These are phyloP conservation scores for Temnothorax ravouxi DNA, from an alignment of 2,888 invertebrate genomes.

Conservation along the genomic window DNA sequence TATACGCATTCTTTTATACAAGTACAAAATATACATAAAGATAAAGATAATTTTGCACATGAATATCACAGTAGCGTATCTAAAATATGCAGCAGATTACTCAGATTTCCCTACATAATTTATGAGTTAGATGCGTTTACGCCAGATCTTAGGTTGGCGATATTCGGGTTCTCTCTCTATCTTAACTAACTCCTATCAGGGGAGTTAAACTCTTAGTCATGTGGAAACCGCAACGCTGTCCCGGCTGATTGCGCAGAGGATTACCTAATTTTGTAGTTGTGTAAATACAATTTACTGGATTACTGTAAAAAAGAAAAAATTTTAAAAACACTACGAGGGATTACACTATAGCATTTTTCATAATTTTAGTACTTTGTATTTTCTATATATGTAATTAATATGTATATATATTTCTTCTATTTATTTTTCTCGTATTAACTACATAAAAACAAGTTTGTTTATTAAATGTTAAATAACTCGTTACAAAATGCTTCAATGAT, in stretches of 20 bases:
- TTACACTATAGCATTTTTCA: neutral
- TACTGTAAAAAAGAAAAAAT: neutral
- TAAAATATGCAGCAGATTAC: slow-evolving; percentile 14
- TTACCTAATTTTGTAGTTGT: slow-evolving; percentile 19
- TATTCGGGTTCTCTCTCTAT: slow-evolving; percentile 43
- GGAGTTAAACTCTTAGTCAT: slow-evolving; percentile 47
- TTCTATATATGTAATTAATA: neutral
- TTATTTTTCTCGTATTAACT: neutral
- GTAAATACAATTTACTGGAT: slow-evolving; percentile 18
- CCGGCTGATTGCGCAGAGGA: slow-evolving; percentile 24
- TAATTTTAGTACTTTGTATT: neutral
- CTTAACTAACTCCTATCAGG: slow-evolving; percentile 46
- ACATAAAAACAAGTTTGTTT: neutral
- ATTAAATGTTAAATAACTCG: neutral
- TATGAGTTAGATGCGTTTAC: slow-evolving; percentile 31
- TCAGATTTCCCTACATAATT: slow-evolving; percentile 38
- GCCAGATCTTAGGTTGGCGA: slow-evolving; percentile 34
- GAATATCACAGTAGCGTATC: slow-evolving; percentile 2
- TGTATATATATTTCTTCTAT: neutral
- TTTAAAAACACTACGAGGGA: neutral
- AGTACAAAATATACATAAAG: neutral
- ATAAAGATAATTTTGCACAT: neutral
- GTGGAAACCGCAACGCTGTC: slow-evolving; percentile 44
- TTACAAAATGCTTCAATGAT: neutral
- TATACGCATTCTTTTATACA: neutral